Evolutionary conservation across 2,888 invertebrate species (phyloP), one percentile per base, ranked within the genome.

Genomic region (Azorinus chamasolen): DNA sequence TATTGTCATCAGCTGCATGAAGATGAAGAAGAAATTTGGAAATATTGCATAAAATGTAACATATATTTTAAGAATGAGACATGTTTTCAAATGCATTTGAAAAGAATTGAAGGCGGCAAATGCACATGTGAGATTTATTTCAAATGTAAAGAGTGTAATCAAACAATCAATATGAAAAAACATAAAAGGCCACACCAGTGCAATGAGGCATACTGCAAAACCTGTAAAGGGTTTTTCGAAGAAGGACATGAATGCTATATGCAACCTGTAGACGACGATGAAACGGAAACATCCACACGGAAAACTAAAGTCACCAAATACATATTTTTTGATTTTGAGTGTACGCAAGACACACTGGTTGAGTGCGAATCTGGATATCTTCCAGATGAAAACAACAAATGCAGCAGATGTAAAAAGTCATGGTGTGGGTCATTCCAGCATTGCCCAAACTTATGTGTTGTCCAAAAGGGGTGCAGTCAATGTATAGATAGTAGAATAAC

Each of bases 231-330:
- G 41, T 46, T 77, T 48, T 54, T 46, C 43, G n/a, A 46, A 14
- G 58, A 48, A 53, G 55, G 59, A n/a, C 72, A 78, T 39, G 45
- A 59, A 27, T 78, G 77, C 24, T 78, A 69, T 53, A 78, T 78
- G 48, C 57, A 68, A 46, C 63, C 72, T 32, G 32, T 32, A 32
- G 32, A 48, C 8, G 50, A 53, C 24, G 22, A 24, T 5, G 6
- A 12, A n/a, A n/a, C 41, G 25, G 16, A 25, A 16, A 46, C 6
- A 14, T 2, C 5, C 12, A 16, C 32, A 32, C 16, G 20, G 14
- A 66, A 57, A 22, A 57, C 57, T 2, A 20, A 16, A 12, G n/a
- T 8, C 16, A 8, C 14, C 18, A 10, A 51, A 32, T 72, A 63
- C 57, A 72, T 78, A 27, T 78, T 72, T 62, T 62, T n/a, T n/a